Conservation (phyloP, 2,113 vertebrate species). For the Catharus fuscescens region DNA sequence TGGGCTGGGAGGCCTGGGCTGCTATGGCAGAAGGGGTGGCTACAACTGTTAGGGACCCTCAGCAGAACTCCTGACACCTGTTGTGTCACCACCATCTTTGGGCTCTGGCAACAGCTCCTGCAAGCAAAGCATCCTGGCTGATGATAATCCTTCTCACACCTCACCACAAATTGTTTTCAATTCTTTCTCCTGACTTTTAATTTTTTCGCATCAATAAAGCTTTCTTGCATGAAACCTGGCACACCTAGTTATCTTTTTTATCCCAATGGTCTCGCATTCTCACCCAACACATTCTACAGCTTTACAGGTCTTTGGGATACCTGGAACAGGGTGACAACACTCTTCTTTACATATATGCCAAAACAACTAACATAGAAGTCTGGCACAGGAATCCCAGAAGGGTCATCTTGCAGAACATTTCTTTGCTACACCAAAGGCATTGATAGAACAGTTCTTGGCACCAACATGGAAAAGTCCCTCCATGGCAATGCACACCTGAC, state of each 20-base stretch:
- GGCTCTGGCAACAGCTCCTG: background rate
- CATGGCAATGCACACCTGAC: no score
- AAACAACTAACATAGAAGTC: background rate
- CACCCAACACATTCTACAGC: no score
- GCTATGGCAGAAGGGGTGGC: no score
- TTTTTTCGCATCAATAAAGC: background rate
- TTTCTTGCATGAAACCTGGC: background rate
- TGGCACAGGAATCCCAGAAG: background rate
- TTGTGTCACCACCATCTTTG: background rate
- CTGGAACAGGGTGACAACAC: background rate
- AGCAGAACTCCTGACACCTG: background rate
- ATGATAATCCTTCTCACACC: fast-evolving
- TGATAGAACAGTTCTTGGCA: background rate
- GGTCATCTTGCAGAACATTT: background rate
- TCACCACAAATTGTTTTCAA: no score
- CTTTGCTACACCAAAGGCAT: background rate
- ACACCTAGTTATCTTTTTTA: background rate
- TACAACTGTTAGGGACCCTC: background rate
- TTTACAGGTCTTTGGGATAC: no score
- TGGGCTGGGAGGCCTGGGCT: no score
- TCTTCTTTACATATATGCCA: background rate
- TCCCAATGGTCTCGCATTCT: background rate
- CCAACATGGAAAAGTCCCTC: background rate
- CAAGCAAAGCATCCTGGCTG: fast-evolving
- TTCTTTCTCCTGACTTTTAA: fast-evolving